phyloP scores from a whole-genome alignment of 2,113 vertebrate genomes.

The Lates calcarifer region DNA sequence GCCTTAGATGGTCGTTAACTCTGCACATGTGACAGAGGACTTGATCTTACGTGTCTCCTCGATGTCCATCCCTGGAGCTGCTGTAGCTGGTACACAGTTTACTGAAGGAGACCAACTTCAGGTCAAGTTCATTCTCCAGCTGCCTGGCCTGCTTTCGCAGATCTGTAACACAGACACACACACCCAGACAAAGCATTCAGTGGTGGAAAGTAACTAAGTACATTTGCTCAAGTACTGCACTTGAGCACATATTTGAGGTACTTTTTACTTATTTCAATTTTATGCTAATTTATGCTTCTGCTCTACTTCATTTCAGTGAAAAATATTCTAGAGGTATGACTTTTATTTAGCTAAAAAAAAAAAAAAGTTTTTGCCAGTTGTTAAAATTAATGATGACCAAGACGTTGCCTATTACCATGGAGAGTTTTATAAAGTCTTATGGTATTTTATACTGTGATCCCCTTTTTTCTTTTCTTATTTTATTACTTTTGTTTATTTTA shows the following conservation, averaged over 20 bases:
- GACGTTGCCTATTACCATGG: no score
- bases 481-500: no score
- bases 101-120: slow-evolving; percentile 98
- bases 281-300: background rate
- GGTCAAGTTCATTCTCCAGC: slow-evolving; percentile 97
- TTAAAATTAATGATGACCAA: no score
- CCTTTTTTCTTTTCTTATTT: no score
- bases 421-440: no score
- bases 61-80: slow-evolving; percentile 89
- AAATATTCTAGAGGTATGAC: no score
- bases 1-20: background rate
- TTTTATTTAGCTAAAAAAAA: no score
- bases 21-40: background rate
- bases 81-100: slow-evolving; percentile 98
- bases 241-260: no score
- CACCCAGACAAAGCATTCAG: background rate
- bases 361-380: no score
- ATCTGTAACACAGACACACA: slow-evolving; percentile 82
- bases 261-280: no score
- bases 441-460: no score
- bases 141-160: slow-evolving; percentile 97
- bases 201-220: background rate
- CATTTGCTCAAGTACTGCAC: no score
- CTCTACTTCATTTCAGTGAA: background rate
- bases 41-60: slow-evolving; percentile 92